Percentiles rank a stretch among this genome's conserved stretches.
These are phyloP conservation scores for Bubo scandiacus DNA, from an alignment of 2,113 vertebrate genomes.

Conservation along the genomic window DNA sequence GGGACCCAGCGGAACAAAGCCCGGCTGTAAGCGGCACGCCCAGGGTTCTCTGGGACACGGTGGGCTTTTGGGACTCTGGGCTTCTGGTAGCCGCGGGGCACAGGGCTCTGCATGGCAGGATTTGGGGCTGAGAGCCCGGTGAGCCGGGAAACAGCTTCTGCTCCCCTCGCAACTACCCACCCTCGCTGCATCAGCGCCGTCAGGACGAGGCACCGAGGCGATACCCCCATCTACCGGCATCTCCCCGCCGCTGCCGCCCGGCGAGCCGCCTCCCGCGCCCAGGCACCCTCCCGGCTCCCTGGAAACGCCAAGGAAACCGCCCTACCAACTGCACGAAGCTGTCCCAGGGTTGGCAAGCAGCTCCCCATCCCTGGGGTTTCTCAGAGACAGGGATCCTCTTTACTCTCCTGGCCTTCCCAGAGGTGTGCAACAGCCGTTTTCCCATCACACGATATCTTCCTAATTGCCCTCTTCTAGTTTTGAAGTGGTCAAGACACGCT, in stretches of 20 bases:
- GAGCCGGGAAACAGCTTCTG: rapidly evolving
- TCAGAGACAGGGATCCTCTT: too few species aligned
- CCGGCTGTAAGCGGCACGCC: background rate
- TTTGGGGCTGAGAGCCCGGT: background rate
- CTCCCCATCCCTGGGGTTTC: background rate
- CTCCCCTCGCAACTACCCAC: rapidly evolving
- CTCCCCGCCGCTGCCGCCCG: background rate
- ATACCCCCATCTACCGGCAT: background rate
- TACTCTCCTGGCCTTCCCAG: background rate
- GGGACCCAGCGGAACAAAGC: background rate
- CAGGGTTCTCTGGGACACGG: background rate
- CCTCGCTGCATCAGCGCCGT: background rate
- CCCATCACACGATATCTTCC: rapidly evolving
- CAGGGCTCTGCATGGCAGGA: background rate
- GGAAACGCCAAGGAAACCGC: rapidly evolving
- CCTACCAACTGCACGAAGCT: rapidly evolving
- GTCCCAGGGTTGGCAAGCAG: too few species aligned
- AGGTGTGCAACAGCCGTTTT: background rate
- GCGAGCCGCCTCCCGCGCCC: rapidly evolving
- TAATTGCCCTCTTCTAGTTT: too few species aligned
- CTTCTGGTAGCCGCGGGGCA: background rate
- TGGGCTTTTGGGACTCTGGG: background rate
- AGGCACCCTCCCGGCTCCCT: rapidly evolving
- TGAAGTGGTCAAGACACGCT: rapidly evolving
- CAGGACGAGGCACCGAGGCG: rapidly evolving